Percentiles rank a stretch among this genome's conserved stretches.
phyloP scores from a whole-genome alignment of 2,797 vertebrate genomes.

The Aselliscus stoliczkanus region DNA sequence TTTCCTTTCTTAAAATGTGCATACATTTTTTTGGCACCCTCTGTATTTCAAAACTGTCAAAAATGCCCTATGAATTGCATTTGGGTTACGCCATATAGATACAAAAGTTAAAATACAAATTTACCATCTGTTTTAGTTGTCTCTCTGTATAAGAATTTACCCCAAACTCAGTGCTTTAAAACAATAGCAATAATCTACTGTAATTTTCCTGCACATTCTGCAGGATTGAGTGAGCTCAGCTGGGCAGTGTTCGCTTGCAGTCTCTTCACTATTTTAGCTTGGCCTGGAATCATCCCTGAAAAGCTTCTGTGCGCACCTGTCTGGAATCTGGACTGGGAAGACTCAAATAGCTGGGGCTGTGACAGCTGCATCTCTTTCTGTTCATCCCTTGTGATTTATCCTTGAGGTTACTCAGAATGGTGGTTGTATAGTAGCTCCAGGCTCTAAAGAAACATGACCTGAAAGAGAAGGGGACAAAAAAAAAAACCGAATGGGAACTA shows the following conservation, averaged over 20 bases:
- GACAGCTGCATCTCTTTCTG: fast-evolving
- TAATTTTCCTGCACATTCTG: neutral
- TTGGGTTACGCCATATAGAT: neutral
- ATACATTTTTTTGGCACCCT: too few relatives aligned
- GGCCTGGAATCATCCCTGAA: neutral
- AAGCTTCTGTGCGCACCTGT: neutral
- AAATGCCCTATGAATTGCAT: neutral
- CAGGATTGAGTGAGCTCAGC: neutral
- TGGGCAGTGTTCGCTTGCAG: neutral
- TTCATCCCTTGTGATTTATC: fast-evolving
- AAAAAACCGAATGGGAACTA: neutral
- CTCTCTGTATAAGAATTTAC: neutral
- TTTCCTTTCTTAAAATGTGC: too few relatives aligned
- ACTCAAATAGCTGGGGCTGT: fast-evolving
- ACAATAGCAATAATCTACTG: neutral
- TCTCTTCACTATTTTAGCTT: neutral
- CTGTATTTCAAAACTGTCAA: neutral
- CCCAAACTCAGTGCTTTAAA: neutral
- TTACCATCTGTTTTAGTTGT: neutral
- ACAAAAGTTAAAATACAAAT: neutral
- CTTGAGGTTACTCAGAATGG: neutral
- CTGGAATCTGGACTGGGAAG: neutral
- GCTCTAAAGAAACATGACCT: neutral
- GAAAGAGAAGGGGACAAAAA: neutral
- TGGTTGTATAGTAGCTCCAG: neutral